Evolutionary conservation across 2,888 invertebrate species (phyloP).

Genomic region (Zootermopsis nevadensis): DNA sequence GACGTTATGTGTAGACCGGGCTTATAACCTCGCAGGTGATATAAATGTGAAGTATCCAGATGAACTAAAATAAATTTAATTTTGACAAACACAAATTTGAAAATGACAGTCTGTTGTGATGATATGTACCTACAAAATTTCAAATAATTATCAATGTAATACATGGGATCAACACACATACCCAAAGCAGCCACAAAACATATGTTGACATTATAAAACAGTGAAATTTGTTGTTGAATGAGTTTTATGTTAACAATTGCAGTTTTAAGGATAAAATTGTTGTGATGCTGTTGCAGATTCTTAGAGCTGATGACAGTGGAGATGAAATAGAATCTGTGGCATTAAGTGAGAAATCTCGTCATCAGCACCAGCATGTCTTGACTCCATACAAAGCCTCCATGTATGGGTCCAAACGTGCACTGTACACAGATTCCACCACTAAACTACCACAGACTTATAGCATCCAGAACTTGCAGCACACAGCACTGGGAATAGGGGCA

Average conservation of each 20-base stretch:
- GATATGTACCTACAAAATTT: too few relatives aligned
- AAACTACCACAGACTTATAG: constrained; percentile 39
- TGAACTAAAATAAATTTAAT: too few relatives aligned
- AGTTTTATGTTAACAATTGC: background rate
- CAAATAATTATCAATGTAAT: too few relatives aligned
- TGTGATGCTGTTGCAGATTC: constrained; percentile 5
- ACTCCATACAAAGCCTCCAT: background rate
- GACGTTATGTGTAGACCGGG: too few relatives aligned
- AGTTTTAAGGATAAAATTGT: background rate
- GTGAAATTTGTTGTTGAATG: too few relatives aligned
- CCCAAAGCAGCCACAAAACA: too few relatives aligned
- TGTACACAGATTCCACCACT: constrained; percentile 38
- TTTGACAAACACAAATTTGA: too few relatives aligned
- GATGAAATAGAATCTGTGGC: constrained; percentile 46
- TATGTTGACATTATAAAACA: too few relatives aligned
- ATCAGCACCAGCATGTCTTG: constrained; percentile 15
- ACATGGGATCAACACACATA: too few relatives aligned
- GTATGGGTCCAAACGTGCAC: constrained; percentile 47
- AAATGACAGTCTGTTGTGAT: too few relatives aligned
- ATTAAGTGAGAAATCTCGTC: constrained; percentile 31
- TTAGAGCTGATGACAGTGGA: constrained; percentile 52
- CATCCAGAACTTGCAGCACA: constrained; percentile 37
- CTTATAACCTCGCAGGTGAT: too few relatives aligned
- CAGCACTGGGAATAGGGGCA: background rate
- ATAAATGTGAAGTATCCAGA: too few relatives aligned